These are phyloP conservation scores for Actenoides hombroni DNA, from an alignment of 2,113 vertebrate genomes.

Conservation along the genomic window DNA sequence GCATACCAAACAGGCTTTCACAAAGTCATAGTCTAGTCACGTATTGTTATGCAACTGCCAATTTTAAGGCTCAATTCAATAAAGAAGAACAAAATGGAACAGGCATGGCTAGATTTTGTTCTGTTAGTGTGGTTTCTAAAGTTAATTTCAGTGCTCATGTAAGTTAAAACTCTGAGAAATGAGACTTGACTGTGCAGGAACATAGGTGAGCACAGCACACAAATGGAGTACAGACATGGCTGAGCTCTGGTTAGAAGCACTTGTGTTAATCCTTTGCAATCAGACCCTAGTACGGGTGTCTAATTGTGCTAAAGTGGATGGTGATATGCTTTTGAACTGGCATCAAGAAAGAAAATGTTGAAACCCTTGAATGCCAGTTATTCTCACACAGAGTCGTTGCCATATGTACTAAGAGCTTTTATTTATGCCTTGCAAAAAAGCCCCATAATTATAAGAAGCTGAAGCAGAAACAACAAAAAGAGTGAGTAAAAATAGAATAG, in stretches of 20 bases:
- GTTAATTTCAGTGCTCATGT: slow-evolving; percentile 15
- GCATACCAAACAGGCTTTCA: background rate
- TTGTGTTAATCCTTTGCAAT: slow-evolving; percentile 14
- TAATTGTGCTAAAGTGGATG: background rate
- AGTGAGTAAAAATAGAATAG: slow-evolving; percentile 17
- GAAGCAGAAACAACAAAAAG: slow-evolving; percentile 14
- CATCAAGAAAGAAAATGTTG: slow-evolving; percentile 20
- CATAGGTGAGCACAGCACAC: background rate
- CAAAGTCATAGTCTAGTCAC: background rate
- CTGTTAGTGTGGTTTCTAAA: background rate
- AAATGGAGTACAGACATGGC: background rate
- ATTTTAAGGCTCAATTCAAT: slow-evolving; percentile 50
- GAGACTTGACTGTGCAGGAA: background rate
- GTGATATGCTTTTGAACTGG: background rate
- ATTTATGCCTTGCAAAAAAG: slow-evolving; percentile 37
- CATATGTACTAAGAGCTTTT: slow-evolving; percentile 18
- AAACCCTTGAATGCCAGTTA: background rate
- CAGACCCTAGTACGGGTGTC: background rate
- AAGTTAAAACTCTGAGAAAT: slow-evolving; percentile 31
- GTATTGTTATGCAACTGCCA: slow-evolving; percentile 37
- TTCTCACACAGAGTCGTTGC: background rate
- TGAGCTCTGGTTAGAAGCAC: background rate
- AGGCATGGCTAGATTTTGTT: background rate
- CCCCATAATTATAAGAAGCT: slow-evolving; percentile 45
- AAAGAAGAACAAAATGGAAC: slow-evolving; percentile 39